A percentile compares a stretch with the other conserved stretches of the same genome.
Conservation (phyloP, 1,140 invertebrate genomes). For the Calliopsis andreniformis region DNA sequence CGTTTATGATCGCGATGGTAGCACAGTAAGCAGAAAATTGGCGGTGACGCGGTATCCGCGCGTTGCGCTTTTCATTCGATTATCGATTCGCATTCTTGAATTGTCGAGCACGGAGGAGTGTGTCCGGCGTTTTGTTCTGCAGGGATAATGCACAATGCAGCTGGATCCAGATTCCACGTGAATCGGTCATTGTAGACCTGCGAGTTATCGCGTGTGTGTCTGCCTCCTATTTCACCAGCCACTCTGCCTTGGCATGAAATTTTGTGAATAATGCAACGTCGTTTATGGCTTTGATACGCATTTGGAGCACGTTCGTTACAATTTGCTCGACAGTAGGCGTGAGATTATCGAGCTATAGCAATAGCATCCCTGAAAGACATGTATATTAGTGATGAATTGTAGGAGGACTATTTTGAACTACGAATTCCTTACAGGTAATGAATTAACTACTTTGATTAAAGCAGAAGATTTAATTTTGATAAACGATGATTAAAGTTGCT, state of each 20-base stretch:
- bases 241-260: constrained; percentile 33
- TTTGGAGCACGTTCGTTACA: constrained; percentile 25
- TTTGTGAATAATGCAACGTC: constrained; percentile 26
- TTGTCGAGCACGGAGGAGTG: constrained; percentile 32
- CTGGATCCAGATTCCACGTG: constrained; percentile 60
- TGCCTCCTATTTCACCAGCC: not conserved
- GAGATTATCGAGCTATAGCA: constrained; percentile 11
- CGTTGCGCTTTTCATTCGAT: constrained; percentile 61
- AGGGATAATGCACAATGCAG: constrained; percentile 61
- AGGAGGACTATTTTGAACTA: not conserved
- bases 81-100: constrained; percentile 67
- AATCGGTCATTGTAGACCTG: constrained; percentile 60
- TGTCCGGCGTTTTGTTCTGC: constrained; percentile 53
- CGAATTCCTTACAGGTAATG: too few species aligned
- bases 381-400: not conserved
- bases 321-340: constrained; percentile 4
- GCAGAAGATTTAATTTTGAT: too few species aligned
- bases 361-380: not conserved
- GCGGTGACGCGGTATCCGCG: not conserved
- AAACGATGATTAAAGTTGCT: too few species aligned
- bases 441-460: too few species aligned
- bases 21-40: constrained; percentile 7
- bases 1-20: too few species aligned
- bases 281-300: constrained; percentile 23
- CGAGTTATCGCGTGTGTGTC: constrained; percentile 20